Evolutionary conservation across 1,140 invertebrate genomes (phyloP), one percentile per base, ranked within the genome.

Genomic region (Meloidogyne floridensis): DNA sequence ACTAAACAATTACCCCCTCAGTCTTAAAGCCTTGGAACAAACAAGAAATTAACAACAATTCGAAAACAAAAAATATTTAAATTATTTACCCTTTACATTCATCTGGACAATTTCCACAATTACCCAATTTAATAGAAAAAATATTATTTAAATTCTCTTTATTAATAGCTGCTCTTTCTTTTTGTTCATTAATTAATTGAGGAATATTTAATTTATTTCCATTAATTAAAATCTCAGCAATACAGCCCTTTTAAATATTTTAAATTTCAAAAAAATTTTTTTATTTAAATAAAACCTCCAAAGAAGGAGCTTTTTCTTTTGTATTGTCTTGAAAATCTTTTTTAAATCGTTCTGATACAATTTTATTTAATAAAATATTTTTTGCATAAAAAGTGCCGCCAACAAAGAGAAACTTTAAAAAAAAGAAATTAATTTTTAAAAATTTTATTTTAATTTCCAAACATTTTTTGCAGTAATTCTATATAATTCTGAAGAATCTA

Each of bases 261-360:
- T 32, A 2, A 32, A 32, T 43, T 18, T 20, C 51, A 74, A 78
- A 18, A 10, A 2, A 42, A 10, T 43, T 59, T 20, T 42, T 20
- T 59, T 42, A 80, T 59, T 80, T 13, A 15, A 53, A 15, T 47
- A n/a, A 9, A 51, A 80, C 80, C n/a, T 80, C 42, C 32, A 80
- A 32, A 43, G 80, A 80, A 18, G 80, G 80, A 51, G 72, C 51
- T 59, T 80, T 80, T 71, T 80, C 80, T 42, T 71, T 59, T 71
- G 80, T 80, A 18, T 80, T 76, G 43, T 80, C 80, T 71, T 76
- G 72, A 80, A 80, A 80, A 43, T 80, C 47, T 18, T 77, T 59
- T 59, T 69, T 59, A 51, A 80, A 80, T 11, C 42, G 13, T n/a
- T 79, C 77, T 51, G 65, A 79, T 47, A 80, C 11, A 47, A 42